A percentile compares a stretch with the other conserved stretches of the same genome.
Conservation (phyloP, 2,113 vertebrate species). For the Procapra przewalskii region DNA sequence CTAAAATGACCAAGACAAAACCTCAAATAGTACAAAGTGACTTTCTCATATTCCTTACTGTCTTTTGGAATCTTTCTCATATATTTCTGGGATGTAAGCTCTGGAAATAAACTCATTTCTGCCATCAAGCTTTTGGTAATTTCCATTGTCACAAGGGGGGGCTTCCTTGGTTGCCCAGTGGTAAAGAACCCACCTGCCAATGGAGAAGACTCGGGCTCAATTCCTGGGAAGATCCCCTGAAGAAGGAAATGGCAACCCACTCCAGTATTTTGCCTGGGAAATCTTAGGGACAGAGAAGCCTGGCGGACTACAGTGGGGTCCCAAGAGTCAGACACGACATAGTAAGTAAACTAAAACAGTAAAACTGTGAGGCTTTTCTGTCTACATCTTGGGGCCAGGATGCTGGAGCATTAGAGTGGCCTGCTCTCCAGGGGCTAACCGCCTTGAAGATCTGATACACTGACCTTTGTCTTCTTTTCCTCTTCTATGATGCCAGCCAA, state of each 20-base stretch:
- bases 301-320: not conserved
- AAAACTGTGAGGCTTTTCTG: not conserved
- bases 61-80: not conserved
- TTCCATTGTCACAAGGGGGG: not conserved
- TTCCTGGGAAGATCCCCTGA: not conserved
- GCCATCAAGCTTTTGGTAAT: not conserved
- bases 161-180: not conserved
- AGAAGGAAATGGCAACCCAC: not conserved
- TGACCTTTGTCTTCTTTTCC: not conserved
- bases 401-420: not conserved
- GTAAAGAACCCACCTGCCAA: not conserved
- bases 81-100: not conserved
- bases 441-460: not conserved
- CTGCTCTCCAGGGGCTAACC: not conserved
- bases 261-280: not conserved
- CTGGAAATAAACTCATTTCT: not conserved
- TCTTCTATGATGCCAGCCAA: not conserved
- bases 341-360: not conserved
- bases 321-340: not conserved
- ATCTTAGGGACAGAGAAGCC: not conserved
- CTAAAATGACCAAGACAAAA: not conserved
- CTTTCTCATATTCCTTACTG: not conserved
- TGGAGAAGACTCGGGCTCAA: not conserved
- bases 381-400: not conserved
- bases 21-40: not conserved